Evolutionary conservation across 2,888 invertebrate species (phyloP).

Genomic region (Amblyteles armatorius): DNA sequence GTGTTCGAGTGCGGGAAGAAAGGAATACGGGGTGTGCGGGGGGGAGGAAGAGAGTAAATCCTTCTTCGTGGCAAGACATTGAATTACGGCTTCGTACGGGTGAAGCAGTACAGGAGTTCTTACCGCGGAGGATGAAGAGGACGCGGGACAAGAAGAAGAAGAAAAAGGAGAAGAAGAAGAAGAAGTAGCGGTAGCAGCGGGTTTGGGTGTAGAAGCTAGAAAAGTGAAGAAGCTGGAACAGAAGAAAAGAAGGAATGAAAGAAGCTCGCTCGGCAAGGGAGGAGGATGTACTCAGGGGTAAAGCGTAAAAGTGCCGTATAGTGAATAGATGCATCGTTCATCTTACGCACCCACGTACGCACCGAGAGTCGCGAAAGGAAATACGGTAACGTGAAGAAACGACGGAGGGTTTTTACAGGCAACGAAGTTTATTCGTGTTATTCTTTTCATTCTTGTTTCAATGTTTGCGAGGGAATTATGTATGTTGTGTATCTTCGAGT

Average conservation of each 20-base stretch:
- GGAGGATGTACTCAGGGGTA: slow-evolving; percentile 28
- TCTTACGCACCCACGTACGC: slow-evolving; percentile 19
- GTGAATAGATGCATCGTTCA: slow-evolving; percentile 39
- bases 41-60: slow-evolving; percentile 59
- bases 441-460: neutral
- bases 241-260: slow-evolving; percentile 26
- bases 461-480: neutral
- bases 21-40: slow-evolving; percentile 8
- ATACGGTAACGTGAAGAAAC: neutral
- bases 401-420: neutral
- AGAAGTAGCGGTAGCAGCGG: slow-evolving; percentile 35
- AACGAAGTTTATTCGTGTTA: neutral
- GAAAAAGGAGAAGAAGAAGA: slow-evolving; percentile 33
- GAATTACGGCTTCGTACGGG: slow-evolving; percentile 58
- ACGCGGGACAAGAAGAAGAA: slow-evolving; percentile 45
- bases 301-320: slow-evolving; percentile 39
- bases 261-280: slow-evolving; percentile 17
- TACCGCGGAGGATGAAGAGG: slow-evolving; percentile 45
- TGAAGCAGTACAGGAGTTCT: slow-evolving; percentile 59
- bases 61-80: slow-evolving; percentile 62
- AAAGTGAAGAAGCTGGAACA: slow-evolving; percentile 42
- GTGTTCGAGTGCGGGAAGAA: slow-evolving; percentile 28
- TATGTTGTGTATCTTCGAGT: neutral
- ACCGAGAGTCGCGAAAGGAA: neutral
- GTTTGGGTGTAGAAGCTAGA: slow-evolving; percentile 41